phyloP scores from a whole-genome alignment of 1,140 invertebrate species.

The Dendrolimus punctatus region DNA sequence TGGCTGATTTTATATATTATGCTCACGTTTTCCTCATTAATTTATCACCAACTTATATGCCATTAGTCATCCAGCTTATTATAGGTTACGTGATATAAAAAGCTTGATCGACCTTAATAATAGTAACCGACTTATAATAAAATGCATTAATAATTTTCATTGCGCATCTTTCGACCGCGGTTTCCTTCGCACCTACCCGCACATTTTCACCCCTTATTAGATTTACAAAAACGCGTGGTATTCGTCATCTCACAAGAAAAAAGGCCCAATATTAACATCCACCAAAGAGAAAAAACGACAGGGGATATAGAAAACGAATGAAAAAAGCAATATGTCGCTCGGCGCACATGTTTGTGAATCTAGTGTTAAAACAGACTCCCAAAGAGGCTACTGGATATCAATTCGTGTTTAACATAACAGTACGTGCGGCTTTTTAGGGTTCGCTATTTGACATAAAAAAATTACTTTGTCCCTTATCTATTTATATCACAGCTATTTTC shows the following conservation, averaged over 20 bases:
- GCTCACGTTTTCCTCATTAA: too few species aligned
- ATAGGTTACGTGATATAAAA: not conserved
- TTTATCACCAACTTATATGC: too few species aligned
- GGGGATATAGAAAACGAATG: constrained; percentile 39
- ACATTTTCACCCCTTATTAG: constrained; percentile 14
- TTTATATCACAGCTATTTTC: too few species aligned
- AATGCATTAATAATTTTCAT: too few species aligned
- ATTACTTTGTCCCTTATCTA: too few species aligned
- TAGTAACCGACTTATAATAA: too few species aligned
- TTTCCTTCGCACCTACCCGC: not conserved
- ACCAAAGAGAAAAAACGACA: constrained; percentile 33
- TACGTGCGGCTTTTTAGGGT: constrained; percentile 12
- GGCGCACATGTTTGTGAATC: constrained; percentile 42
- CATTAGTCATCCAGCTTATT: too few species aligned
- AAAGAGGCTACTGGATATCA: constrained; percentile 43
- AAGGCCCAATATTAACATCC: constrained; percentile 34
- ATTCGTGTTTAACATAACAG: constrained; percentile 54
- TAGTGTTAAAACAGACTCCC: constrained; percentile 40
- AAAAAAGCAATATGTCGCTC: constrained; percentile 52
- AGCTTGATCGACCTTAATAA: too few species aligned
- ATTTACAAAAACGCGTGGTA: constrained; percentile 19
- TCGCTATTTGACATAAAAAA: too few species aligned
- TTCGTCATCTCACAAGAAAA: constrained; percentile 22
- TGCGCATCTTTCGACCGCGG: too few species aligned
- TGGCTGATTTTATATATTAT: too few species aligned